Conservation (phyloP, 2,797 vertebrate species). For the Hemitrygon akajei region DNA sequence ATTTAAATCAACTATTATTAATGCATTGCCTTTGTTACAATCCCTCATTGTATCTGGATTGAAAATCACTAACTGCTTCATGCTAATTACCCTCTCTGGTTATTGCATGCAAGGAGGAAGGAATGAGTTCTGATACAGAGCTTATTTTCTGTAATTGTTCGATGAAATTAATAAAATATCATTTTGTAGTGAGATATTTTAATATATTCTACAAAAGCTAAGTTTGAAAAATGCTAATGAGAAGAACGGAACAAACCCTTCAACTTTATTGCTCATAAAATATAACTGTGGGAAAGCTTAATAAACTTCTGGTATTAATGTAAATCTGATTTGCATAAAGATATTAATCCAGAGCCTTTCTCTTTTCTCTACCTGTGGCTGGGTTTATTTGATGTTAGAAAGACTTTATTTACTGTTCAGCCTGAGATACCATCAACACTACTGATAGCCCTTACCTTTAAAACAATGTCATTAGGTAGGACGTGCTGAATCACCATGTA, state of each 20-base stretch:
- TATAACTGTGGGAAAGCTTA: not conserved
- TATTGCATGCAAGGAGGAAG: not conserved
- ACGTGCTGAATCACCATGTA: not conserved
- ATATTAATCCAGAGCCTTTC: not conserved
- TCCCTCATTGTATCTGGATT: no score
- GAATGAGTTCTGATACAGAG: not conserved
- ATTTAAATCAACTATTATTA: no score
- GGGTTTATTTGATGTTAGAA: not conserved
- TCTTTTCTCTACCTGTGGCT: not conserved
- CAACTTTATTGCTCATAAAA: not conserved
- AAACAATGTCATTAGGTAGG: not conserved
- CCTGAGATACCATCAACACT: not conserved
- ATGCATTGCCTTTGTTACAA: no score
- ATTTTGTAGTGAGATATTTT: not conserved
- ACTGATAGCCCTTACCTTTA: not conserved
- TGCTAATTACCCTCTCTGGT: not conserved
- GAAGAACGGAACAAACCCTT: not conserved
- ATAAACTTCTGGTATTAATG: not conserved
- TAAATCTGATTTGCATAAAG: not conserved
- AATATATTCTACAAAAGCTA: not conserved
- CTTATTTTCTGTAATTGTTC: not conserved
- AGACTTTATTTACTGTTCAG: not conserved
- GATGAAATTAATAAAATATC: not conserved
- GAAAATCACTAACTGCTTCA: no score
- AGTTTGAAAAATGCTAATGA: not conserved